These are phyloP conservation scores for Larimichthys polyactis DNA, from an alignment of 2,113 vertebrate species.

Conservation along the genomic window DNA sequence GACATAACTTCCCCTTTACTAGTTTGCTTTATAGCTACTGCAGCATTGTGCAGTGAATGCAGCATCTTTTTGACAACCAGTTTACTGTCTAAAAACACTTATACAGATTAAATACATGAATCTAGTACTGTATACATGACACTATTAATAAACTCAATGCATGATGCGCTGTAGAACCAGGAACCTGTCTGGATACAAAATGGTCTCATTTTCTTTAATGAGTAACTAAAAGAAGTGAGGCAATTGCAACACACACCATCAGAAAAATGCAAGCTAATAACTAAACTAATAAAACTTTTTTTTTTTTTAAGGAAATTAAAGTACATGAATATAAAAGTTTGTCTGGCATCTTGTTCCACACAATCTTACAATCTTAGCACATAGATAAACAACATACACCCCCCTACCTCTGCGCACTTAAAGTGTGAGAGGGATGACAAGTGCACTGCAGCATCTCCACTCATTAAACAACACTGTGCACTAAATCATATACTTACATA, in stretches of 20 bases:
- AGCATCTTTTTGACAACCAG: background rate
- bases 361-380: background rate
- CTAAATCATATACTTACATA: slow-evolving; percentile 64
- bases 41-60: background rate
- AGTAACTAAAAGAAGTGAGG: background rate
- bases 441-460: slow-evolving; percentile 33
- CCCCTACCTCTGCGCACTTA: background rate
- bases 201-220: background rate
- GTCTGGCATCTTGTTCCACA: too few relatives aligned
- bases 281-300: background rate
- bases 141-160: too few relatives aligned
- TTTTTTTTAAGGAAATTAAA: background rate
- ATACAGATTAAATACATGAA: background rate
- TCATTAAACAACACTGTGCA: rapidly evolving
- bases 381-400: background rate
- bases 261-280: background rate
- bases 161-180: background rate
- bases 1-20: slow-evolving; percentile 47
- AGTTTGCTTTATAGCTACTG: background rate
- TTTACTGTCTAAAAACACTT: background rate
- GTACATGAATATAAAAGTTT: background rate
- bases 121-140: background rate
- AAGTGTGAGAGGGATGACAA: slow-evolving; percentile 37
- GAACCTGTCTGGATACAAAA: background rate
- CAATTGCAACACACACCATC: background rate